Percentiles rank a stretch among this genome's conserved stretches.
Evolutionary conservation across 1,140 invertebrate species (phyloP).

Genomic region (Agrypnia vestita): DNA sequence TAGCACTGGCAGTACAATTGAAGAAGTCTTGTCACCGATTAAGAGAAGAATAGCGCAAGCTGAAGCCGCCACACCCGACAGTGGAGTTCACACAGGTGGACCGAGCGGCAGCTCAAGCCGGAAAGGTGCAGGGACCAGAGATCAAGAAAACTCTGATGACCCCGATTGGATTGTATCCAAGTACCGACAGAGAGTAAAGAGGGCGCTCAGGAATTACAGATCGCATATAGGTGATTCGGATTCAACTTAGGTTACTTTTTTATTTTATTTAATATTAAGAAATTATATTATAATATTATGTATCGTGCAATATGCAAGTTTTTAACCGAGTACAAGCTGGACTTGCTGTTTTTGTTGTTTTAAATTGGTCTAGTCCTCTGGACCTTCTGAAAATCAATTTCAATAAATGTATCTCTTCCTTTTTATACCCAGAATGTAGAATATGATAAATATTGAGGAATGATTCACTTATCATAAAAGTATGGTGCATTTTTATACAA

Average conservation of each 20-base stretch:
- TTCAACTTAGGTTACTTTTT: constrained; percentile 69
- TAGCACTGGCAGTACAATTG: constrained; percentile 65
- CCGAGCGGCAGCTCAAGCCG: constrained; percentile 63
- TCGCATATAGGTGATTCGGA: constrained; percentile 74
- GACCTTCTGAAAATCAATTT: not conserved
- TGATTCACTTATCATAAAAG: too few species aligned
- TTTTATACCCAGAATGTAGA: too few species aligned
- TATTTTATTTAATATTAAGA: constrained; percentile 51
- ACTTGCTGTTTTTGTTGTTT: not conserved
- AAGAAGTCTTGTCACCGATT: constrained; percentile 62
- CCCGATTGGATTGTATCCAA: constrained; percentile 70
- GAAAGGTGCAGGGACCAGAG: constrained; percentile 42
- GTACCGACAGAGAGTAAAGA: constrained; percentile 73
- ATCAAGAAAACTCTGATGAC: constrained; percentile 67
- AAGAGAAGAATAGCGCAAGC: constrained; percentile 42
- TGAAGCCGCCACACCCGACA: constrained; percentile 63
- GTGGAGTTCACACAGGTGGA: constrained; percentile 63
- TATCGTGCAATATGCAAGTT: constrained; percentile 8
- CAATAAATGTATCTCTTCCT: not conserved
- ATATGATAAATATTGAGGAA: too few species aligned
- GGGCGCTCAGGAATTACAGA: constrained; percentile 72
- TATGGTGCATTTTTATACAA: too few species aligned
- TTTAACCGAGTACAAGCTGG: constrained; percentile 3
- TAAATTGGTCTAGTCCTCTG: too few species aligned
- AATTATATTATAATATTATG: constrained; percentile 4